These are phyloP conservation scores for Tauraco erythrolophus DNA, from an alignment of 2,113 vertebrate genomes.

Conservation along the genomic window DNA sequence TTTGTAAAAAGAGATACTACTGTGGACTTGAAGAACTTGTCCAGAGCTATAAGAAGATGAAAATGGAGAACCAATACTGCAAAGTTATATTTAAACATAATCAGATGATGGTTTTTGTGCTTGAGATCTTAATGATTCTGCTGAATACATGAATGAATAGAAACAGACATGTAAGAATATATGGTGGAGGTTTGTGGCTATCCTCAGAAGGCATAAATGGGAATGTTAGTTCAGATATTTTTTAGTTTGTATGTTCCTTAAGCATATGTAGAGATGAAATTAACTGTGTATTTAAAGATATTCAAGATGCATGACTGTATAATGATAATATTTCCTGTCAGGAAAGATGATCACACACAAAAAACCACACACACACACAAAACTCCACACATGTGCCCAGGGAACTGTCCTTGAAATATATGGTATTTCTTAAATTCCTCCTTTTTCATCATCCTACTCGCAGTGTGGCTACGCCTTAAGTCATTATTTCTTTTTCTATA, in stretches of 20 bases:
- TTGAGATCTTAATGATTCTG: background rate
- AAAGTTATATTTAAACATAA: background rate
- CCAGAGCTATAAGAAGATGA: background rate
- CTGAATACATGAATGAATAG: background rate
- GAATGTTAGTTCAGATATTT: background rate
- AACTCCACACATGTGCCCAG: accelerated
- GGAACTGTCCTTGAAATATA: background rate
- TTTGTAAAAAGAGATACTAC: background rate
- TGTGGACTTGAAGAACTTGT: background rate
- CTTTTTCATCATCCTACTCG: background rate
- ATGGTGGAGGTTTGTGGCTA: background rate
- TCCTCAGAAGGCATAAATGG: background rate
- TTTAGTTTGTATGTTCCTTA: background rate
- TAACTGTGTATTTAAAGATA: background rate
- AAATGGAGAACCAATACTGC: background rate
- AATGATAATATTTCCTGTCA: background rate
- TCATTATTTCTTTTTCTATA: background rate
- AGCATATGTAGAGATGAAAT: background rate
- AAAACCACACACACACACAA: accelerated
- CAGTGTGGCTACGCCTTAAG: background rate
- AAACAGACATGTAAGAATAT: background rate
- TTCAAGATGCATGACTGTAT: background rate
- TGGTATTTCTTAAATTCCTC: background rate
- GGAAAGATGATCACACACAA: background rate
- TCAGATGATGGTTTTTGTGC: background rate